phyloP scores from a whole-genome alignment of 2,797 vertebrate genomes.

The Mallotus villosus region DNA sequence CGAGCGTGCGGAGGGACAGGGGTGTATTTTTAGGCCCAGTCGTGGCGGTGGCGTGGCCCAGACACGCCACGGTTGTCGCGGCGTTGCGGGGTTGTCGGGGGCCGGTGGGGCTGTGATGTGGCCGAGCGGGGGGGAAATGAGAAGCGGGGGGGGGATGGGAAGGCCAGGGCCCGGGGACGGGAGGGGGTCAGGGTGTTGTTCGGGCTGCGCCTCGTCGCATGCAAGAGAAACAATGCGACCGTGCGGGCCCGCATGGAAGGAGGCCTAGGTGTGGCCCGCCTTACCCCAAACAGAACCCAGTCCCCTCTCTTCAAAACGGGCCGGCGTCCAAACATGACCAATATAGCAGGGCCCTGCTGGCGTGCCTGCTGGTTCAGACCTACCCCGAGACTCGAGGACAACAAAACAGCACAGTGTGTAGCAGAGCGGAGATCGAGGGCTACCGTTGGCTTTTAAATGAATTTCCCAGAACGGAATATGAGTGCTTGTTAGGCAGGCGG shows the following conservation, averaged over 20 bases:
- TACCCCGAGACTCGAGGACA: not conserved
- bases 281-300: conserved; percentile 72
- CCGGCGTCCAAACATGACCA: conserved; percentile 30
- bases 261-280: conserved; percentile 6
- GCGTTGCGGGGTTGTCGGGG: conserved; percentile 60
- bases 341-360: conserved; percentile 22
- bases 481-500: conserved; percentile 35
- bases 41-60: conserved; percentile 48
- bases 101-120: conserved; percentile 65
- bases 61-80: conserved; percentile 64
- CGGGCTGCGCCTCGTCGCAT: conserved; percentile 59
- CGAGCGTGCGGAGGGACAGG: conserved; percentile 45
- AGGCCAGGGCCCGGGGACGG: conserved; percentile 52
- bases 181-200: conserved; percentile 51
- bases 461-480: conserved; percentile 44
- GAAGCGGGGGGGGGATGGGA: conserved; percentile 67
- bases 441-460: conserved; percentile 50
- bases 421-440: conserved; percentile 33
- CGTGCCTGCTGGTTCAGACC: not conserved
- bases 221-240: conserved; percentile 54
- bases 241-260: not conserved
- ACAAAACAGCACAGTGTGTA: conserved; percentile 18
- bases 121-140: conserved; percentile 53
- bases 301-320: conserved; percentile 55
- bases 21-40: conserved; percentile 64